A percentile compares a stretch with the other conserved stretches of the same genome.
These are phyloP conservation scores for Philhelius pedissequus DNA, from an alignment of 2,888 invertebrate genomes.

Conservation along the genomic window DNA sequence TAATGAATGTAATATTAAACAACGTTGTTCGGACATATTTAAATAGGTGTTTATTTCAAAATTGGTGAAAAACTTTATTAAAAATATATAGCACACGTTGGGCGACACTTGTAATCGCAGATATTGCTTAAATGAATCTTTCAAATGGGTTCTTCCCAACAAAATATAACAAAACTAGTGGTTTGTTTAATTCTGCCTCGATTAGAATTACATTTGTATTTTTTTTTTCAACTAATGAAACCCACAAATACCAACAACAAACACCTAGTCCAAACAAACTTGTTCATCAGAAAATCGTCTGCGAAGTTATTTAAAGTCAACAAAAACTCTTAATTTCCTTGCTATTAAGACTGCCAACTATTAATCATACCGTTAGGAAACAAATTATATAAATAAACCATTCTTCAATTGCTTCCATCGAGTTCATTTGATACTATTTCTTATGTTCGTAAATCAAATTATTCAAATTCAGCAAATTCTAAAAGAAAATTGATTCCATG, in stretches of 20 bases:
- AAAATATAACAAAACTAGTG: no score
- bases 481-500: background rate
- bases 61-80: no score
- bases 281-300: background rate
- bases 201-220: no score
- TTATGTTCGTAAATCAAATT: constrained; percentile 3
- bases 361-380: background rate
- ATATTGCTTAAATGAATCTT: no score
- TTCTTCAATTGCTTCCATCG: background rate
- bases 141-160: no score
- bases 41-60: no score
- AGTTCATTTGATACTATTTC: background rate
- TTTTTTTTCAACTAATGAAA: background rate
- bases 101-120: background rate
- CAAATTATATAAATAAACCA: background rate
- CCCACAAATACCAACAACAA: background rate
- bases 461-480: background rate
- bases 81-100: background rate
- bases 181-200: no score
- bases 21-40: no score
- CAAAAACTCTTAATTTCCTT: background rate
- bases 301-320: background rate
- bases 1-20: no score
- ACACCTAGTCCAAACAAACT: background rate
- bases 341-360: background rate